phyloP scores from a whole-genome alignment of 2,797 vertebrate genomes.

The Knipowitschia caucasica region DNA sequence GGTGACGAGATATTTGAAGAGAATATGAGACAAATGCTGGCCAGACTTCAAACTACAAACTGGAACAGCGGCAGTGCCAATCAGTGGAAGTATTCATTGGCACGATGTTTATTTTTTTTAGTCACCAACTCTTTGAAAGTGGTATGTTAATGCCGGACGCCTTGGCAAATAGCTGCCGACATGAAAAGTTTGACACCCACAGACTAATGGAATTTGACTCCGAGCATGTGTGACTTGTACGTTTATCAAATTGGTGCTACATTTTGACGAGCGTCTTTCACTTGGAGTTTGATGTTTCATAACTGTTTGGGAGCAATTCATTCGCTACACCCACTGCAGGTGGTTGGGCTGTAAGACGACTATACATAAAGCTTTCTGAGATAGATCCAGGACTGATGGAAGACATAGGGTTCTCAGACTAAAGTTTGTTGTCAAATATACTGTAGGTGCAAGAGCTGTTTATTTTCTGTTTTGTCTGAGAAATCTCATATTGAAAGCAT shows the following conservation, averaged over 20 bases:
- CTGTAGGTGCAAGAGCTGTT: too few species aligned
- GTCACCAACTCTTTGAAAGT: constrained; percentile 28
- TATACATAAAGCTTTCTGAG: not conserved
- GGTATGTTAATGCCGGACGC: constrained; percentile 19
- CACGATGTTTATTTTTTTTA: constrained; percentile 40
- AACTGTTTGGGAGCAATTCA: not conserved
- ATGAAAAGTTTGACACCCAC: constrained; percentile 12
- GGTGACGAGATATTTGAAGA: constrained; percentile 35
- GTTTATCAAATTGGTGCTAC: not conserved
- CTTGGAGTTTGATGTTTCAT: constrained; percentile 1
- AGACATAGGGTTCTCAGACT: not conserved
- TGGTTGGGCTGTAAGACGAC: not conserved
- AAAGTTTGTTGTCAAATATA: not conserved
- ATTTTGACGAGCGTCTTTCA: constrained; percentile 7
- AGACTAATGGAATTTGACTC: constrained; percentile 6
- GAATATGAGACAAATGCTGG: constrained; percentile 16
- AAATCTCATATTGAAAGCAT: too few species aligned
- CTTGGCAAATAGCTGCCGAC: constrained; percentile 7
- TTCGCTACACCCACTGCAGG: not conserved
- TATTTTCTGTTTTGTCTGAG: too few species aligned
- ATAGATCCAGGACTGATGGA: not conserved
- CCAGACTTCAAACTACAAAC: constrained; percentile 37
- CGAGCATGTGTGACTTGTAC: constrained; percentile 4
- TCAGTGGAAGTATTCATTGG: constrained; percentile 54
- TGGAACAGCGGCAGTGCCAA: constrained; percentile 27